Percentiles rank a stretch among this genome's conserved stretches.
Conservation (phyloP, 2,113 vertebrate genomes). For the Alectura lathami region DNA sequence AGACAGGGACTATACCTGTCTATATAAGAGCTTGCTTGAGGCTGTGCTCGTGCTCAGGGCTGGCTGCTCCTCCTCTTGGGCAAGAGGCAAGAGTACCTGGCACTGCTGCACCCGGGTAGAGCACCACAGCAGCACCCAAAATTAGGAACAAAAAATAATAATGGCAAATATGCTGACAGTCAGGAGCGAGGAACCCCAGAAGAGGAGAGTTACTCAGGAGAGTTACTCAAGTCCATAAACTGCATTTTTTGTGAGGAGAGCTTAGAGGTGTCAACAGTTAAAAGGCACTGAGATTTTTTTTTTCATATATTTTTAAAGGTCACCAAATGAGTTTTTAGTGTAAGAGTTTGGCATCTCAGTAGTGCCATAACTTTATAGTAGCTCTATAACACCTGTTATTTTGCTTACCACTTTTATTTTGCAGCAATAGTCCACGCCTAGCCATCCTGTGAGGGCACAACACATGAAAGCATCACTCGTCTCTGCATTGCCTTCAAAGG, state of each 20-base stretch:
- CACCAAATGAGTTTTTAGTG: background rate
- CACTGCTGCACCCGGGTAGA: background rate
- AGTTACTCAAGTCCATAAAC: background rate
- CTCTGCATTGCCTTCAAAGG: background rate
- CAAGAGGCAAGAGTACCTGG: fast-evolving
- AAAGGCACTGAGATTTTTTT: background rate
- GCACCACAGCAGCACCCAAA: background rate
- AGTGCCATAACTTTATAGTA: background rate
- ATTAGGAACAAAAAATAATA: background rate
- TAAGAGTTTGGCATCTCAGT: background rate
- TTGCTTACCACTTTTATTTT: background rate
- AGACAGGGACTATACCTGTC: too few species aligned
- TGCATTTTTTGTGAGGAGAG: background rate
- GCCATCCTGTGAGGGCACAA: background rate
- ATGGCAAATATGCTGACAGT: background rate
- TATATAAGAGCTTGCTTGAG: too few species aligned
- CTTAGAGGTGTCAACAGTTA: constrained; percentile 6
- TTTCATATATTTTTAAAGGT: background rate
- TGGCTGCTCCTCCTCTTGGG: background rate
- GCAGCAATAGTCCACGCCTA: background rate
- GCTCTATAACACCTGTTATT: background rate
- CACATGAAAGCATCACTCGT: constrained; percentile 8
- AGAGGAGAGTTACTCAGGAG: background rate
- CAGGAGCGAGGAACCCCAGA: background rate
- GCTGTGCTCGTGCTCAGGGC: background rate